Base-by-base conservation (phyloP, 2,113 vertebrate species). In the Dicerorhinus sumatrensis region DNA sequence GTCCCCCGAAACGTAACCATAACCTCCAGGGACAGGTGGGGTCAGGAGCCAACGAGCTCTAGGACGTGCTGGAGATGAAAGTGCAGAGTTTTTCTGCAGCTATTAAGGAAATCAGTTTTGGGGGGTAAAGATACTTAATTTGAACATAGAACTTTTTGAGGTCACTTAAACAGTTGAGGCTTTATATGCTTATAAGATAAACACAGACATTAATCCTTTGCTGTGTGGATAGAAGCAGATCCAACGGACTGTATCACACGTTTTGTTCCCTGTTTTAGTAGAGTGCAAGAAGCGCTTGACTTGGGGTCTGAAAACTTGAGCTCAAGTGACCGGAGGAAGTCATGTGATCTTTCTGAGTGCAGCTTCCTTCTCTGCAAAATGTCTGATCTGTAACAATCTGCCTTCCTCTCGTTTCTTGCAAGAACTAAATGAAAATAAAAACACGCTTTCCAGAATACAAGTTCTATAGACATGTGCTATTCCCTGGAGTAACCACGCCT, bases 341-440 rank as follows among this genome's bases (percentile, higher is more conserved):
- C 70, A 3, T 5, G 9, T 1, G 17, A 51, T 46, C 25, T 65
- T 87, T 60, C 62, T 62, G 54, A 91, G 58, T 1, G 11, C 4
- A 29, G 17, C 67, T 83, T 77, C 46, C 20, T 69, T 89, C 54
- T 56, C 63, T 67, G 29, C 46, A 62, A 82, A 73, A 67, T 42
- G 14, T 21, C 21, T 29, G 13, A 9, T 76, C 56, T 72, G 2
- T 65, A 62, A 51, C 60, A 39, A 42, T 51, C 77, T 12, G 46
- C 39, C 46, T 76, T 73, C 63, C 90, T 83, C 48, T 82, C 27
- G 8, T 54, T 65, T 97, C 65, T 93, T 58, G 42, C 29, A 93
- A 96, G 42, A 89, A 96, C 67, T 73, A 63, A 54, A 23, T 51
- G 51, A 20, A 81, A 83, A 56, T 76, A 46, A 85, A 67, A 90